Conservation (phyloP, 2,888 invertebrate genomes). For the Clepsis dumicolana region DNA sequence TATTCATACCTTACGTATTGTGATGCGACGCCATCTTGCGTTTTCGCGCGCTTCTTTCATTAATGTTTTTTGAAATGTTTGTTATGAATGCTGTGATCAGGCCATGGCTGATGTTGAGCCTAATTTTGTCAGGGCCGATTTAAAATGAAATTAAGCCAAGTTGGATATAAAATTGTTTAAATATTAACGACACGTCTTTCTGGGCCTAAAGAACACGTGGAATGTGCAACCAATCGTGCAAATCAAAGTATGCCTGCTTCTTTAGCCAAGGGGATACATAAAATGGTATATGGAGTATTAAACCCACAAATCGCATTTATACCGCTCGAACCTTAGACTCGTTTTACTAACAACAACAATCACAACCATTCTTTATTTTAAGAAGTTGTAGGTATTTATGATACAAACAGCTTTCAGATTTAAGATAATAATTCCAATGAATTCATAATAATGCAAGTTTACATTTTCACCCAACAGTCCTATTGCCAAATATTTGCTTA, state of each 20-base stretch:
- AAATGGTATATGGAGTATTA: too few relatives aligned
- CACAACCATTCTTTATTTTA: background rate
- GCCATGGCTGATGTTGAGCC: background rate
- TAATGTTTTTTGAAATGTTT: background rate
- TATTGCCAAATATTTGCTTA: constrained; percentile 42
- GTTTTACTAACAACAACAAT: background rate
- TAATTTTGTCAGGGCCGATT: too few relatives aligned
- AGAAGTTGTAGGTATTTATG: background rate
- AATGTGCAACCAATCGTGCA: too few relatives aligned
- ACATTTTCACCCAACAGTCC: constrained; percentile 29
- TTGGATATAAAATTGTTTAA: too few relatives aligned
- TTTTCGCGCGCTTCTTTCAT: constrained; percentile 12
- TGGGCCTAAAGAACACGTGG: too few relatives aligned
- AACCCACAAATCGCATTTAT: background rate
- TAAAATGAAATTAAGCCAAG: too few relatives aligned
- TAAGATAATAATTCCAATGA: background rate
- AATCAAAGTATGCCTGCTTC: too few relatives aligned
- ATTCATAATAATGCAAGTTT: constrained; percentile 9
- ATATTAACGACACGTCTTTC: too few relatives aligned
- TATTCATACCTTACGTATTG: constrained; percentile 73
- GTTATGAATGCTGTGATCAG: background rate
- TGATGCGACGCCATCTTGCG: constrained; percentile 67
- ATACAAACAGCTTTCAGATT: background rate
- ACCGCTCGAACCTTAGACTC: background rate
- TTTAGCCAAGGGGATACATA: too few relatives aligned